A percentile compares a stretch with the other conserved stretches of the same genome.
phyloP scores from a whole-genome alignment of 2,888 invertebrate species.

The Platycheirus albimanus region DNA sequence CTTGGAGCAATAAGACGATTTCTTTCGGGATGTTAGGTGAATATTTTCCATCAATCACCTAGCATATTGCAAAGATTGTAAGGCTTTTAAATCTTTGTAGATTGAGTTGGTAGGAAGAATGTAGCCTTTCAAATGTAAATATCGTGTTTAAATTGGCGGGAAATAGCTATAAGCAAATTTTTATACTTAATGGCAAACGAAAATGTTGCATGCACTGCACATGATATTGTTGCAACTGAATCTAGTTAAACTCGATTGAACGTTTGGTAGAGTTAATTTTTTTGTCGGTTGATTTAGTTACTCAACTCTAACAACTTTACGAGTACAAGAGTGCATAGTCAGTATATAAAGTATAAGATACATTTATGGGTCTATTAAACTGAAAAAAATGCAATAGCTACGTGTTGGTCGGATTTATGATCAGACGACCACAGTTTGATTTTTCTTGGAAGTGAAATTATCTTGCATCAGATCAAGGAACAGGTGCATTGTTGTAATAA shows the following conservation, averaged over 20 bases:
- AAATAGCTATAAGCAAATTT: background rate
- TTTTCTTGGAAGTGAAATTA: slow-evolving; percentile 12
- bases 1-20: background rate
- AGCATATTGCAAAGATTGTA: no score
- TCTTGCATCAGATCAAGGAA: slow-evolving; percentile 13
- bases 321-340: no score
- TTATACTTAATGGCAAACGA: background rate
- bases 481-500: slow-evolving; percentile 10
- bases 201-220: background rate
- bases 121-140: no score
- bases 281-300: slow-evolving; percentile 21
- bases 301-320: background rate
- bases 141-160: background rate
- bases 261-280: slow-evolving; percentile 5
- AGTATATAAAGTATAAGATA: no score
- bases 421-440: no score
- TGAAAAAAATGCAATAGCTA: background rate
- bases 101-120: no score
- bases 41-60: slow-evolving; percentile 1
- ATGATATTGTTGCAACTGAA: background rate
- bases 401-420: background rate
- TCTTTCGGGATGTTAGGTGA: background rate
- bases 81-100: no score
- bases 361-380: background rate
- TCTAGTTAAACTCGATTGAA: slow-evolving; percentile 20